These are phyloP conservation scores for Caenorhabditis panamensis DNA, from an alignment of 2,888 invertebrate species.

Conservation along the genomic window DNA sequence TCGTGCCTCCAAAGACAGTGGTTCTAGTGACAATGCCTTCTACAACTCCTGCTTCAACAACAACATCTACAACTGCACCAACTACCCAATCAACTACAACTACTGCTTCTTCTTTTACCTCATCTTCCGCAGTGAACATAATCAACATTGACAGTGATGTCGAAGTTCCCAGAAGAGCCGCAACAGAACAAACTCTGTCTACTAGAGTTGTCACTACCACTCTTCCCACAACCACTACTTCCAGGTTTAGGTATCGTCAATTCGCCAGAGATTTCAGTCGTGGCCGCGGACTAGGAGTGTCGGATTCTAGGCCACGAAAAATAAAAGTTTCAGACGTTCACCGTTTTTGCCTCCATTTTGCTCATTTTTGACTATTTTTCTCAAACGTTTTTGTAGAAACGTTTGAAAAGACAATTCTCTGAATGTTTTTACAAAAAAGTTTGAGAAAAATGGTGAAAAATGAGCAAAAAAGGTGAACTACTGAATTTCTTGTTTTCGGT, in stretches of 20 bases:
- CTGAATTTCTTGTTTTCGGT: too few species aligned
- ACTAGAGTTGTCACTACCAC: constrained; percentile 26
- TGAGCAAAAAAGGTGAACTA: too few species aligned
- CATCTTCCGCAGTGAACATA: constrained; percentile 13
- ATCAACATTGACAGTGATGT: constrained; percentile 39
- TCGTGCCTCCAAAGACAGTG: constrained; percentile 9
- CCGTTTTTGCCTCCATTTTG: too few species aligned
- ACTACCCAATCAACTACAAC: constrained; percentile 26
- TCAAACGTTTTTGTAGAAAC: too few species aligned
- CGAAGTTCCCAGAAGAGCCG: constrained; percentile 20
- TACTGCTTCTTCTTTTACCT: neutral
- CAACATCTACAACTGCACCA: constrained; percentile 3
- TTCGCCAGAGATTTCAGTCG: too few species aligned
- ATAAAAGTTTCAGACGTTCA: too few species aligned
- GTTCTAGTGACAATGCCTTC: neutral
- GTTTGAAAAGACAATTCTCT: too few species aligned
- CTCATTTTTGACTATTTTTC: too few species aligned
- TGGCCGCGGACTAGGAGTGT: too few species aligned
- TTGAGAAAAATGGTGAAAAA: too few species aligned
- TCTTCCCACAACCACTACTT: constrained; percentile 10
- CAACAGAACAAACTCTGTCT: neutral
- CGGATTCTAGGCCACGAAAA: too few species aligned
- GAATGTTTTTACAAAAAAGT: too few species aligned
- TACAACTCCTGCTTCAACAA: neutral
- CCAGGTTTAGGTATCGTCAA: constrained; percentile 11